Evolutionary conservation across 2,888 invertebrate genomes (phyloP), one percentile per base, ranked within the genome.

Genomic region (Ormyrus rosae): DNA sequence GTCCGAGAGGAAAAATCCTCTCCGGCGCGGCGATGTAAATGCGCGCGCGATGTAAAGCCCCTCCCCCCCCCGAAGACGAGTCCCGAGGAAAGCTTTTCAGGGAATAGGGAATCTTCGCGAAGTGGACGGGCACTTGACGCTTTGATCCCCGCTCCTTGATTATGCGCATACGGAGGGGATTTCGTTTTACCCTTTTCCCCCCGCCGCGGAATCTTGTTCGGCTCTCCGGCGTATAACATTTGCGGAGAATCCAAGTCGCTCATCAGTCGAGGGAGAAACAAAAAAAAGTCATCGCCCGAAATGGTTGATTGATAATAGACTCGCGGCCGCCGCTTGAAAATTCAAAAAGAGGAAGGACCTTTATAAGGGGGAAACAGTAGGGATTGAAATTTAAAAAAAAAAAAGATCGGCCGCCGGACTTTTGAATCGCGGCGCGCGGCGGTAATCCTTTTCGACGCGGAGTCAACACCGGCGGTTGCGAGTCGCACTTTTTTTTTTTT

Each of bases 401-500:
- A 19, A 19, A 72, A 72, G 72, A 78, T 72, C 70, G 50, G 34
- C 5, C 64, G 46, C 55, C 64, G 19, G 61, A 48, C 46, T 74
- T 34, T 74, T 50, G 6, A 10, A 34, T 56, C 50, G n/a, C 11
- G 34, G 11, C 55, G 13, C 13, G 7, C 13, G 45, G 65, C 65
- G 74, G 45, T 80, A 80, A 80, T 80, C 80, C 73, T 45, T 80
- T 73, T 73, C 67, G 71, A 65, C 51, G 71, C 45, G 68, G 67
- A 53, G 71, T 78, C 61, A 71, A 72, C 72, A 72, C 64, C 53
- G 69, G 8, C 55, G 13, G 46, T 10, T 60, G 7, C 60, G 51
- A 34, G n/a, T 50, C 13, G 10, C 6, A 19, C 45, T 60, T 63
- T 67, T 64, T 70, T 53, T 50, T 64, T 64, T 72, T 53, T 65